These are phyloP conservation scores for Drosophila maculinotata DNA, from an alignment of 2,888 invertebrate species.

Conservation along the genomic window DNA sequence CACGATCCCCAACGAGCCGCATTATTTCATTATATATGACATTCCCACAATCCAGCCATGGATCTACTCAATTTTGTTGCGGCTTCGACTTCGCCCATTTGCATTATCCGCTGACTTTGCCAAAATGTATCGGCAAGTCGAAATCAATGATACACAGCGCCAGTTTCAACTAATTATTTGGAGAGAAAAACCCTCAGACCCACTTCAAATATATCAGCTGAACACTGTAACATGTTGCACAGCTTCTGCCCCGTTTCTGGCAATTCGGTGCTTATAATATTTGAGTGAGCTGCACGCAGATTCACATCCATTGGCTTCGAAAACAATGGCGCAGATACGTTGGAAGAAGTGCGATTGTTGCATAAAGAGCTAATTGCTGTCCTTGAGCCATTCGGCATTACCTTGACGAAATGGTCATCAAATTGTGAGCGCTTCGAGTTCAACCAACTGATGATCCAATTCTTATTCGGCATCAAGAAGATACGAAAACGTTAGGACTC, in stretches of 20 bases:
- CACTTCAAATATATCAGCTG: not conserved
- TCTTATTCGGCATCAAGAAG: not conserved
- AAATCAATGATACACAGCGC: no score
- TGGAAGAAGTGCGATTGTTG: no score
- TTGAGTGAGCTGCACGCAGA: not conserved
- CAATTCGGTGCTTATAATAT: not conserved
- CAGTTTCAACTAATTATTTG: no score
- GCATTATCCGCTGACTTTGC: no score
- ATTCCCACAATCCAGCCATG: no score
- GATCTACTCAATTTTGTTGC: no score
- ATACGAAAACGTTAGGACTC: conserved; percentile 1
- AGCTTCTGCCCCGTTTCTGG: not conserved
- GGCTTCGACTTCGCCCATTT: no score
- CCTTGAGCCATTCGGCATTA: not conserved
- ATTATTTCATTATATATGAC: no score
- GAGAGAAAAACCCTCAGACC: no score
- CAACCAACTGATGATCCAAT: not conserved
- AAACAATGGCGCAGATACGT: not conserved
- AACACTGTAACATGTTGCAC: not conserved
- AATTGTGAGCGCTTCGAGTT: not conserved
- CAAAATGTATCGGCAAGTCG: no score
- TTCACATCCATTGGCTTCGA: not conserved
- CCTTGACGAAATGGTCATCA: not conserved
- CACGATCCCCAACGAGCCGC: not conserved
- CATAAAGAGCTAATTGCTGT: no score